A percentile compares a stretch with the other conserved stretches of the same genome.
phyloP scores from a whole-genome alignment of 2,113 vertebrate genomes.

The Saccopteryx bilineata region DNA sequence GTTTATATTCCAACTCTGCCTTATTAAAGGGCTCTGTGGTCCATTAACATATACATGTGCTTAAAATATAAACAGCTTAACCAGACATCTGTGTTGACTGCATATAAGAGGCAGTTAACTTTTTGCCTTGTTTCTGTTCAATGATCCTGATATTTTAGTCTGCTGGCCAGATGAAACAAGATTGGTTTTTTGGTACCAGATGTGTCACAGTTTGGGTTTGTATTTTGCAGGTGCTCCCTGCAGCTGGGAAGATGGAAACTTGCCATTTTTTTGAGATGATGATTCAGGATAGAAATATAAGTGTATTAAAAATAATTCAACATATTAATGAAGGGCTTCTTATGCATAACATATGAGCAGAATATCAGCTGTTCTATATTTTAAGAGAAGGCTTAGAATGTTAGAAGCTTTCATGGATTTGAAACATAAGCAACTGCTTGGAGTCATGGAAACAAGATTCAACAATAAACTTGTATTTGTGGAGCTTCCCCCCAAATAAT shows the following conservation, averaged over 20 bases:
- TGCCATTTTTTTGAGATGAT: conserved; percentile 88
- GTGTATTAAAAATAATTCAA: conserved; percentile 89
- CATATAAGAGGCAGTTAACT: conserved; percentile 85
- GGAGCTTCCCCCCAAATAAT: conserved; percentile 85
- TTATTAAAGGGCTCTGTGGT: conserved; percentile 86
- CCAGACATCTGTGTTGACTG: conserved; percentile 87
- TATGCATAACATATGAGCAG: conserved; percentile 85
- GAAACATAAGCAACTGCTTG: conserved; percentile 87
- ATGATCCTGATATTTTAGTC: conserved; percentile 85
- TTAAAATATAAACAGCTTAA: conserved; percentile 87
- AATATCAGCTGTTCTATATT: conserved; percentile 89
- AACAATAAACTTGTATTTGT: conserved; percentile 88
- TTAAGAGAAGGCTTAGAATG: conserved; percentile 86
- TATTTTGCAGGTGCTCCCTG: conserved; percentile 88
- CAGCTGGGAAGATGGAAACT: conserved; percentile 88
- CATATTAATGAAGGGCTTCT: conserved; percentile 85
- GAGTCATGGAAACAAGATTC: conserved; percentile 86
- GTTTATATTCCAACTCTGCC: conserved; percentile 76
- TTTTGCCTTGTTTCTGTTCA: conserved; percentile 84
- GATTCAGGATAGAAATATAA: conserved; percentile 88
- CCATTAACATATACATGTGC: conserved; percentile 84
- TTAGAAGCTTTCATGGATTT: conserved; percentile 85
- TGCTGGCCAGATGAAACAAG: conserved; percentile 88
- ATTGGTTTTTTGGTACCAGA: conserved; percentile 83
- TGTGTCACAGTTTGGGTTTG: conserved; percentile 84